Evolutionary conservation across 1,140 invertebrate genomes (phyloP), one percentile per base, ranked within the genome.

Genomic region (Propsilocerus akamusi): DNA sequence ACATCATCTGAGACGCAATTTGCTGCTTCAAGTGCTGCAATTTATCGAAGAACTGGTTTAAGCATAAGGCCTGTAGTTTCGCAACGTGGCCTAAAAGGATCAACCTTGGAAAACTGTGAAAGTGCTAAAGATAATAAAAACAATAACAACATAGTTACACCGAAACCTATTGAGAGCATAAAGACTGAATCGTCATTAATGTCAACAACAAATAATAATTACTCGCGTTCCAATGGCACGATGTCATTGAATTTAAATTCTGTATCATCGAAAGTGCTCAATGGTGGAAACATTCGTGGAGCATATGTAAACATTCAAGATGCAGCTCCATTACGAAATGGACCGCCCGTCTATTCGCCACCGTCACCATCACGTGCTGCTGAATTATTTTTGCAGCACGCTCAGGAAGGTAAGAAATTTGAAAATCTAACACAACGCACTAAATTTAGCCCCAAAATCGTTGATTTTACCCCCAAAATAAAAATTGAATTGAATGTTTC

Each of bases 291-390:
- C 53, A 55, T 64, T 51, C 72, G 75, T 30, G 78, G 78, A 48
- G 78, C 78, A 51, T 81, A 81, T 63, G 78, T 81, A 59, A 78
- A 81, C 69, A 73, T 80, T 56, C 76, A 79, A 62, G 73, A 74
- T 41, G 34, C 34, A 7, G 34, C 34, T 20, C 34, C 34, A 41
- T 41, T 41, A 20, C 34, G 34, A 17, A 25, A 47, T 25, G 25
- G 46, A 25, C 25, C 46, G 23, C 46, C 46, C 10, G 46, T 47
- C 5, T 25, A 51, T 14, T 30, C 26, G 25, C 41, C 37, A 47
- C 12, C 37, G 20, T 22, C 50, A 20, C 8, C 28, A 47, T 24
- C 50, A 51, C 10, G 34, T 17, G 34, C 34, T 41, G 34, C 34
- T n/a, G n/a, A 20, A 41, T 20, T 7, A 41, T 41, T 41, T 41